Base-by-base conservation (phyloP, 1,140 invertebrate genomes). In the Oncopeltus fasciatus region DNA sequence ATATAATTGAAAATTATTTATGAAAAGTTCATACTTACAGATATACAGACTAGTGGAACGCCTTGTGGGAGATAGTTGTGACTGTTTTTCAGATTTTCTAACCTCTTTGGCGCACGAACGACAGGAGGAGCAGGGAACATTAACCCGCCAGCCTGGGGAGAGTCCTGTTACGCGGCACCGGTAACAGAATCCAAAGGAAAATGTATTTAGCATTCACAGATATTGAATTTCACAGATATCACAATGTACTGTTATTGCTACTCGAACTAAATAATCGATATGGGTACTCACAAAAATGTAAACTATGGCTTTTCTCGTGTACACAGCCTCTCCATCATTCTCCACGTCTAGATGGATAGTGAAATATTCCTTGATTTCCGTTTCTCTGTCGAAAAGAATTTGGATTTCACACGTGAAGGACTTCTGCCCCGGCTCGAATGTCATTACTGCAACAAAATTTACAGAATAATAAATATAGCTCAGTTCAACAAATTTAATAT, bases 261-360 rank as follows among this genome's bases (percentile, higher is more conserved):
- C n/a, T n/a, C n/a, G n/a, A n/a, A n/a, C n/a, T n/a, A n/a, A n/a
- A n/a, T n/a, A n/a, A n/a, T n/a, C n/a, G n/a, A n/a, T n/a, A n/a
- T n/a, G n/a, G n/a, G 28, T 18, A 53, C 61, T 62, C 57, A 62
- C 61, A 2, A 24, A 62, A 38, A 62, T 62, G 61, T 57, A 49
- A 57, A 62, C 61, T 1, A 57, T 44, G 4, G 61, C 21, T 46
- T 62, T 28, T n/a, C 31, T 44, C 57, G 47, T 26, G 16, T 31
- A 20, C 5, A 20, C 8, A 49, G 16, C 18, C 4, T 21, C 28
- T 20, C 12, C 31, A 29, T 46, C 24, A 20, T 21, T 24, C 51
- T 24, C 20, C 12, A 62, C 14, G 33, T 62, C 29, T 12, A 53
- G 51, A 18, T 33, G n/a, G 5, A 60, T 11, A 16, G 51, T 56